Evolutionary conservation across 2,113 vertebrate genomes (phyloP), one percentile per base, ranked within the genome.

Genomic region (Phoenicopterus ruber): DNA sequence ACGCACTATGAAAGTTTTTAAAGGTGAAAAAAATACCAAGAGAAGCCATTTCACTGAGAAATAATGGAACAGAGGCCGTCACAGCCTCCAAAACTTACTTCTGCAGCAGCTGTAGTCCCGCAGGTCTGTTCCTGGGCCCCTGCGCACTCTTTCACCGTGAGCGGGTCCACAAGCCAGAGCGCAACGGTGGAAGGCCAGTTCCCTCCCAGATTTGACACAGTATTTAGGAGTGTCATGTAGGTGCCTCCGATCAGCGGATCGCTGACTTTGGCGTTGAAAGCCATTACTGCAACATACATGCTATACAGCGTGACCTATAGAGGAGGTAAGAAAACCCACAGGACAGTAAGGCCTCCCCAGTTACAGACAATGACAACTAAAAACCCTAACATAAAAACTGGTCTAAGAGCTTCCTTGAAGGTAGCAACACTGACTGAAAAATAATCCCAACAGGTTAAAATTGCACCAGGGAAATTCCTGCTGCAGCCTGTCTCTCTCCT

Each of bases 201-300:
- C 10, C 99, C 99, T 26, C 99, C 99, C 34, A 99, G 98, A 82
- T 99, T 99, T 4, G 99, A 99, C 28, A 99, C 98, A 0, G 99
- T 99, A 81, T 99, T 99, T 46, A 99, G 98, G 61, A 99, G 98
- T 1, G 99, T 99, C 99, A 99, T 99, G 96, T 99, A 99, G 36
- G 99, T 99, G 55, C 99, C 99, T 3, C 99, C 99, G 32, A 99
- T 99, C 62, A 99, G 96, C 3, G 99, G 99, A 88, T 99, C 99
- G 18, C 99, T 99, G 85, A 99, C 99, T 95, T 99, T 99, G 94
- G 99, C 99, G 6, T 99, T 99, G 97, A 99, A 99, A 82, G 99
- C 99, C 99, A 99, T 99, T 89, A 99, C 97, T 47, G 99, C 99
- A 74, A 99, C 99, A 54, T 99, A 99, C 99, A 99, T 99, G 97